Base-by-base conservation (phyloP, 2,113 vertebrate species). In the Calyptomena viridis region DNA sequence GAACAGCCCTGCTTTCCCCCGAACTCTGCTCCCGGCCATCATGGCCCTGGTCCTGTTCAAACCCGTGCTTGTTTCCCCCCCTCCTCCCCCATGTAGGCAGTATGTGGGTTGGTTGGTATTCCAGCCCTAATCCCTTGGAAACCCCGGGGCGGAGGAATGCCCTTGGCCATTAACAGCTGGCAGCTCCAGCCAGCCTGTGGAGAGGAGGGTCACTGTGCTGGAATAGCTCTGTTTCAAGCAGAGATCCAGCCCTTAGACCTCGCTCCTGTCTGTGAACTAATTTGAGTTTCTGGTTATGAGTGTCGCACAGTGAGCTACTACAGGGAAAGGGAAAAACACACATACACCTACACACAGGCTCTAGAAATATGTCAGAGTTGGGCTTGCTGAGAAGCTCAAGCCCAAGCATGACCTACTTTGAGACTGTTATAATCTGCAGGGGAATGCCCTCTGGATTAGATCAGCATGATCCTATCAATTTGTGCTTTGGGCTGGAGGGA, bases 401-500 rank as follows among this genome's bases (percentile, higher is more conserved):
- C 60, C 90, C 58, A 50, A 84, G 90, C 64, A 21, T 95, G 96
- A 97, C 93, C 95, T 96, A 96, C 92, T 96, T 96, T 82, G 94
- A 69, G 84, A 46, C 62, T 73, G 49, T 69, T 89, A 71, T 30
- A 89, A 89, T 92, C 88, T 95, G 74, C 72, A 91, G 96, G 92
- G 96, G 93, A 97, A 95, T 96, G 94, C 90, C 94, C 92, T 96
- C 86, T 91, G 96, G 94, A 93, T 96, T 90, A 92, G 86, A 94
- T 91, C 92, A 91, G 58, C 6, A 3, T 47, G 83, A 90, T 95
- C 90, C 83, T 76, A 87, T 95, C 84, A 84, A 25, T 72, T 90
- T 89, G 88, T 81, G 83, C 88, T 87, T 39, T 0, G 23, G 79
- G 80, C 75, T 92, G 76, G 44, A 92, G 90, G 92, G 87, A 72